A percentile compares a stretch with the other conserved stretches of the same genome.
These are phyloP conservation scores for Pontoporia blainvillei DNA, from an alignment of 2,113 vertebrate genomes.

Conservation along the genomic window DNA sequence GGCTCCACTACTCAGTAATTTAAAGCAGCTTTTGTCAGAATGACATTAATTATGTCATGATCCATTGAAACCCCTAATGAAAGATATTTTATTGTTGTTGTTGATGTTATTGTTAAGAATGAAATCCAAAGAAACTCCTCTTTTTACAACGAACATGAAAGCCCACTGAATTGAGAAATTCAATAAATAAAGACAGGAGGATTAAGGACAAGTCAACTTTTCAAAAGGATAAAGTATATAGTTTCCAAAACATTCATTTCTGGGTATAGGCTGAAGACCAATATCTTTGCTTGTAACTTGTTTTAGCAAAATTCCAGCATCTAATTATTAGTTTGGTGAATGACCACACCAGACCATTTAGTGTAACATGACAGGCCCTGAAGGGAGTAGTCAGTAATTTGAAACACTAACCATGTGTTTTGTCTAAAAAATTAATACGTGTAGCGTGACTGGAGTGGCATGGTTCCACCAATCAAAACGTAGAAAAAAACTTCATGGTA, in stretches of 20 bases:
- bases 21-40: constrained; percentile 33
- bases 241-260: constrained; percentile 67
- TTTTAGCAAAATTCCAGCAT: constrained; percentile 75
- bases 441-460: constrained; percentile 60
- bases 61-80: constrained; percentile 33
- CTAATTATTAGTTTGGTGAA: constrained; percentile 77
- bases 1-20: constrained; percentile 27
- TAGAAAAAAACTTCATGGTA: background rate
- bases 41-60: constrained; percentile 18
- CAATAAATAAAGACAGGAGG: constrained; percentile 19
- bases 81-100: background rate
- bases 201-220: constrained; percentile 62
- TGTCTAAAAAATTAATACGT: constrained; percentile 75
- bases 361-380: constrained; percentile 69
- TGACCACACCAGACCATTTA: constrained; percentile 68
- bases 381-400: constrained; percentile 74
- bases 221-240: constrained; percentile 63
- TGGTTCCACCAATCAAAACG: constrained; percentile 60
- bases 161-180: background rate
- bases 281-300: constrained; percentile 68
- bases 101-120: constrained; percentile 29
- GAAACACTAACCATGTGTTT: constrained; percentile 75
- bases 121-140: constrained; percentile 15
- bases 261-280: constrained; percentile 64
- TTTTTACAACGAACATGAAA: background rate